Conservation (phyloP, 2,113 vertebrate genomes). For the Malurus cyaneus region DNA sequence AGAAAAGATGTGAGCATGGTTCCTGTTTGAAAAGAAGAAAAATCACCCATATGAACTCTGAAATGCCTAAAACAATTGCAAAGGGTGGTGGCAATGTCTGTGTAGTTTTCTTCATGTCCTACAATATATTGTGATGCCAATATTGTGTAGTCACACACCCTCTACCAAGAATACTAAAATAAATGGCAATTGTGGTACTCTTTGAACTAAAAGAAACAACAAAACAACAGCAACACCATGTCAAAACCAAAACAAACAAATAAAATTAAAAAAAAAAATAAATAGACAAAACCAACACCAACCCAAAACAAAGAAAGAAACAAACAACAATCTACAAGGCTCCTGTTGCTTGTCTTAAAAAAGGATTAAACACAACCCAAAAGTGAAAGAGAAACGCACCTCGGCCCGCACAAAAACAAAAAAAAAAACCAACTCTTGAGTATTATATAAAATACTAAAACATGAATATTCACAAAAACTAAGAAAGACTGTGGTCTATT, state of each 20-base stretch:
- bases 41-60: background rate
- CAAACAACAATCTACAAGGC: background rate
- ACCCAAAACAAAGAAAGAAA: background rate
- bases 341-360: background rate
- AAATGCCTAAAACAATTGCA: slow-evolving; percentile 12
- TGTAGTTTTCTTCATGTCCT: background rate
- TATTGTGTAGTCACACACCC: background rate
- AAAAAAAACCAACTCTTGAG: rapidly evolving
- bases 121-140: background rate
- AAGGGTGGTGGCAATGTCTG: background rate
- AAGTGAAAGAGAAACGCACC: background rate
- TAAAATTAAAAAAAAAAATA: background rate
- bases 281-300: background rate
- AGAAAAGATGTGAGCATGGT: background rate
- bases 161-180: background rate
- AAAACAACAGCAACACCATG: background rate
- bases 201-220: background rate
- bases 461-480: background rate
- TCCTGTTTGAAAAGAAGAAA: background rate
- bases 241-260: background rate
- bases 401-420: too few relatives aligned
- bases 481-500: too few relatives aligned
- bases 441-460: background rate
- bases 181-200: background rate
- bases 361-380: background rate